Conservation (phyloP, 1,140 invertebrate species). For the Olivierus martensii region DNA sequence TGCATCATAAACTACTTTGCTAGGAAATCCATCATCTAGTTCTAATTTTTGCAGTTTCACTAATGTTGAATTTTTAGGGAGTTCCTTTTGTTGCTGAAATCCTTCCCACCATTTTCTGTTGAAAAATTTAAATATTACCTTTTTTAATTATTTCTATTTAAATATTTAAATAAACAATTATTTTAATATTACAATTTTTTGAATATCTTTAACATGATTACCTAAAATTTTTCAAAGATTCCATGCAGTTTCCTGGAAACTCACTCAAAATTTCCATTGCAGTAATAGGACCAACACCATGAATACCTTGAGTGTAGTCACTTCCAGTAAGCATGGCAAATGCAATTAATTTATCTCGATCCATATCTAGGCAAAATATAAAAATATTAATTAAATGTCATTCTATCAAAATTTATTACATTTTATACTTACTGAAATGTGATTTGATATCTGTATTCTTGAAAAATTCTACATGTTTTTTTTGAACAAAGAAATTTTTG, state of each 20-base stretch:
- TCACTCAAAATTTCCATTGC: constrained; percentile 89
- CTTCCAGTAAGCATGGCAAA: constrained; percentile 89
- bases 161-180: too few relatives aligned
- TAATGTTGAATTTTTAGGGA: constrained; percentile 43
- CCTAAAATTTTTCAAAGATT: constrained; percentile 33
- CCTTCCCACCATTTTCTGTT: constrained; percentile 52
- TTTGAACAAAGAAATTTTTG: constrained; percentile 91
- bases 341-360: constrained; percentile 52
- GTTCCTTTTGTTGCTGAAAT: constrained; percentile 31
- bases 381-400: constrained; percentile 4
- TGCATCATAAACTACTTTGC: constrained; percentile 60
- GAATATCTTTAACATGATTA: too few relatives aligned
- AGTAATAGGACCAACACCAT: constrained; percentile 85
- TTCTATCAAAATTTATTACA: too few relatives aligned
- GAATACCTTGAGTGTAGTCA: constrained; percentile 89
- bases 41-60: constrained; percentile 63
- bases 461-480: constrained; percentile 70
- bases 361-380: constrained; percentile 27
- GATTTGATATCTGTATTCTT: constrained; percentile 56
- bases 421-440: constrained; percentile 43
- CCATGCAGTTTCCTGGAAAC: constrained; percentile 47
- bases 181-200: too few relatives aligned
- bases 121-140: background rate
- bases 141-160: background rate
- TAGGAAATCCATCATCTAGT: constrained; percentile 59